Base-by-base conservation (phyloP, 2,113 vertebrate genomes). In the Elaphurus davidianus region DNA sequence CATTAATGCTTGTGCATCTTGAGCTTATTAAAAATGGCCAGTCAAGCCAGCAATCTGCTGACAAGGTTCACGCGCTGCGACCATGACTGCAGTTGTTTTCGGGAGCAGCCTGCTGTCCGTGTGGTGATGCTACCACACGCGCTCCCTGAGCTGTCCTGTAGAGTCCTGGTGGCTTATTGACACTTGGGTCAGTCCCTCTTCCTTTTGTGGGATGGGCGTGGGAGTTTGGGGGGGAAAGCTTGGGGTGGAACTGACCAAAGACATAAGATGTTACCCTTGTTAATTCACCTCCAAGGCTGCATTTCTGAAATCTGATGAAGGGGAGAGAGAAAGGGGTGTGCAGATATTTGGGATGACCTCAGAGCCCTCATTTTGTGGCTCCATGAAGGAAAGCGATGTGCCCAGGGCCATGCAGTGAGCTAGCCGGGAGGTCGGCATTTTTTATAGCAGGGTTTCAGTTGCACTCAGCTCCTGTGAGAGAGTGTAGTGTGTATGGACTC, bases 1-100 rank as follows among this genome's bases (percentile, higher is more conserved):
- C 57, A 45, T 95, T 89, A 59, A 82, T 95, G 95, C 86, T 91
- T 55, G 50, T 95, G n/a, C 87, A 40, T 94, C 60, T 84, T 17
- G n/a, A 87, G 59, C 88, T 96, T 79, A 81, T 92, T 92, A 85
- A 90, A 96, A 90, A 90, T 94, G 91, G 74, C 76, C 81, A 91
- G 4, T 94, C 86, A 82, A 91, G 86, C 54, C 50, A 54, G 95
- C 71, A 76, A 84, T 97, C 95, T 96, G 88, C 96, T 84, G 91
- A 96, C 60, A 78, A 94, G 91, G 10, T 83, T 96, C 67, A 28
- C 43, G 74, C 1, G 1, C 87, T 52, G 25, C 96, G 97, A 96
- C 90, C n/a, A 10, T 78, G 87, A 30, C 67, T 50, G 7, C 55
- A n/a, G 87, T 84, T 78, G 83, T 91, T 97, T 67, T 33, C 19